phyloP scores from a whole-genome alignment of 2,888 invertebrate genomes.

The Zelleria hepariella region DNA sequence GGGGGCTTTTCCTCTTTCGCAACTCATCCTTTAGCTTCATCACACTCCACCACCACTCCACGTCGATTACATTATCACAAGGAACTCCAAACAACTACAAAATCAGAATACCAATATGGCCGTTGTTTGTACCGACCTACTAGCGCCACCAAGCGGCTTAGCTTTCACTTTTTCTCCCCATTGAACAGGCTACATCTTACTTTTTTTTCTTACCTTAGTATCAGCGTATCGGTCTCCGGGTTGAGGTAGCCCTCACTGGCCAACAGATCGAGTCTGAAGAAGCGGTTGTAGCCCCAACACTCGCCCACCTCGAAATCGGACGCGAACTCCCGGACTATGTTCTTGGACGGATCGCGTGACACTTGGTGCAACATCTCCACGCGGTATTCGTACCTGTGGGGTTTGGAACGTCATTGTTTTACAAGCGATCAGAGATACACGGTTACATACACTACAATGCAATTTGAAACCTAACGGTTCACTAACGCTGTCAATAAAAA shows the following conservation, averaged over 20 bases:
- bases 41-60: too few species aligned
- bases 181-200: background rate
- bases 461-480: too few species aligned
- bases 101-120: too few species aligned
- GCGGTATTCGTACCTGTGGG: conserved; percentile 86
- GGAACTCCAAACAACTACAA: too few species aligned
- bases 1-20: too few species aligned
- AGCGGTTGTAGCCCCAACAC: conserved; percentile 97
- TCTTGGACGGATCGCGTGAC: conserved; percentile 84
- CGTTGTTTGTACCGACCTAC: too few species aligned
- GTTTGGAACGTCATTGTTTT: background rate
- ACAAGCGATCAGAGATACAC: too few species aligned
- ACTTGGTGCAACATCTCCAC: conserved; percentile 96
- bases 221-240: conserved; percentile 85
- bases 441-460: too few species aligned
- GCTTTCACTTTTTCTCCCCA: background rate
- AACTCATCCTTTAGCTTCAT: too few species aligned
- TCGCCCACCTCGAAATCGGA: conserved; percentile 97
- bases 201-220: conserved; percentile 74
- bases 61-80: too few species aligned
- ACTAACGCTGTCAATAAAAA: too few species aligned
- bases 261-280: conserved; percentile 90
- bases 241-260: conserved; percentile 93
- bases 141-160: too few species aligned
- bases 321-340: conserved; percentile 94